Evolutionary conservation across 2,888 invertebrate genomes (phyloP), one percentile per base, ranked within the genome.

Genomic region (Odontomyia ornata): DNA sequence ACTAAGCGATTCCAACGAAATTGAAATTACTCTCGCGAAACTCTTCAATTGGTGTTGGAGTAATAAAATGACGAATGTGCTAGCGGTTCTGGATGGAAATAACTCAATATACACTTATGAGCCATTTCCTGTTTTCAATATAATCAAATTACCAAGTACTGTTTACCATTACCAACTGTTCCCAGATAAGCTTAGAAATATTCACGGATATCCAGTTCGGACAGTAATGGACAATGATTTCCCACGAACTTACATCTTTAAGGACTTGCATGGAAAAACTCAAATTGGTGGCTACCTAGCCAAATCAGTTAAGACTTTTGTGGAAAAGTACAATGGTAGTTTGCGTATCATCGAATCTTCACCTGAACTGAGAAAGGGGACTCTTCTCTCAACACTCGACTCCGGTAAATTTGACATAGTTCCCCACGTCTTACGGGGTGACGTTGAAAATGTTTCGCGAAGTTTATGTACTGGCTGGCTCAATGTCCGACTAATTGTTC

Each of bases 141-240:
- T 64, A 15, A 64, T 64, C 21, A 25, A 64, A 13, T 27, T 64
- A n/a, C 4, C 27, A 1, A 64, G 18, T 15, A 1, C 28, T 7
- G 11, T 1, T 11, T 13, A 25, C 1, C 28, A 13, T 15, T 27
- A 11, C 11, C 23, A 64, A n/a, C 4, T 64, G 4, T 64, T 64
- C 13, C 64, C 64, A 13, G 64, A 27, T 11, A 64, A 64, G 30
- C n/a, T 28, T n/a, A 25, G n/a, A 13, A 28, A 64, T 64, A 13
- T 64, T 1, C 27, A 64, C n/a, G 64, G 64, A 30, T 64, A 28
- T 28, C 28, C 28, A n/a, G n/a, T 64, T 4, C 64, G 64, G 15
- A 64, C 64, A 4, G 64, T 64, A 11, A 15, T 64, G n/a, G 25
- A 64, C n/a, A 11, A 64, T 2, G 64, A 64, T n/a, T 64, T 28